These are phyloP conservation scores for Heterochromis multidens DNA, from an alignment of 2,113 vertebrate species.

Conservation along the genomic window DNA sequence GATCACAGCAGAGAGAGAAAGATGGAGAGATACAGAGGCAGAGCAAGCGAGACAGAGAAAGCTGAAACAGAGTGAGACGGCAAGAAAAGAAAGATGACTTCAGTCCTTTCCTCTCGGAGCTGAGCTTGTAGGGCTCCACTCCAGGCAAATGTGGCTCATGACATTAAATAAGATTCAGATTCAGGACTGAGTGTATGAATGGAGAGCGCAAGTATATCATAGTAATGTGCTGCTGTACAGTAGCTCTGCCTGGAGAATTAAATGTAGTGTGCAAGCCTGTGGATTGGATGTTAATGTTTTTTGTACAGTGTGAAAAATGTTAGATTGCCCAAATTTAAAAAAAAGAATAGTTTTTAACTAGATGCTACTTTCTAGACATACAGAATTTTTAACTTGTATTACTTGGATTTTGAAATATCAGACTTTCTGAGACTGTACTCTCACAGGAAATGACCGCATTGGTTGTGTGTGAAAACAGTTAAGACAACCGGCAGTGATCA, in stretches of 20 bases:
- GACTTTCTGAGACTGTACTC: neutral
- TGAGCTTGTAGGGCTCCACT: conserved; percentile 37
- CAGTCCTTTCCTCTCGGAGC: conserved; percentile 28
- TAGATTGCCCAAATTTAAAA: neutral
- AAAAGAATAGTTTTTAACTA: neutral
- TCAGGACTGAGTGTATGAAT: conserved; percentile 45
- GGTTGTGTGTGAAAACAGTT: neutral
- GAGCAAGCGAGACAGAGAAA: neutral
- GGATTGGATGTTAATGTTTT: neutral
- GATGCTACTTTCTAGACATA: neutral
- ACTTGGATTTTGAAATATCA: neutral
- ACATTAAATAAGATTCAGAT: conserved; percentile 57
- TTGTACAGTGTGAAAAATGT: neutral
- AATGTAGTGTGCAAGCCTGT: neutral
- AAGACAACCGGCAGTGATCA: neutral
- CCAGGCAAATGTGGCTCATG: conserved; percentile 46
- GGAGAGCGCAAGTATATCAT: conserved; percentile 42
- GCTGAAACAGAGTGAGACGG: conserved; percentile 13
- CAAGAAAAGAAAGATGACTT: conserved; percentile 44
- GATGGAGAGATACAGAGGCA: conserved; percentile 36
- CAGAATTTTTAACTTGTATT: neutral
- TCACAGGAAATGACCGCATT: neutral
- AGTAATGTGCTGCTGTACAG: conserved; percentile 35
- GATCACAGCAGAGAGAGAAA: conserved; percentile 9
- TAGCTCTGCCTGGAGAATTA: conserved; percentile 12